Percentiles rank a stretch among this genome's conserved stretches.
These are phyloP conservation scores for Drosophila falleni DNA, from an alignment of 2,888 invertebrate genomes.

Conservation along the genomic window DNA sequence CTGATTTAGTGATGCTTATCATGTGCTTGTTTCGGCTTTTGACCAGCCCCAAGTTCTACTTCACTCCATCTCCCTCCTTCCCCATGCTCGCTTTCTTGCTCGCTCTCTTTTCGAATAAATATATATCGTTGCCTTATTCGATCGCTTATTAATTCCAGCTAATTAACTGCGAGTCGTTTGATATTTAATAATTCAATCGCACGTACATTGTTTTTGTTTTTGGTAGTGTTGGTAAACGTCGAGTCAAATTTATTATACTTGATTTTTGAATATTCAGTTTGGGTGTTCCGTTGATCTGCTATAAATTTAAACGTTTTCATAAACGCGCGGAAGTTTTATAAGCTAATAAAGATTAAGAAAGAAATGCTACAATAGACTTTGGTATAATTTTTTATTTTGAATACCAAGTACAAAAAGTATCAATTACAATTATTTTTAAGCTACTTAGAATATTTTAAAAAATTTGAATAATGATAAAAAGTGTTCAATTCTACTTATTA, in stretches of 20 bases:
- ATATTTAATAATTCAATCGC: conserved; percentile 59
- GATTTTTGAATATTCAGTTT: conserved; percentile 20
- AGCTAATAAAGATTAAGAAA: conserved; percentile 1
- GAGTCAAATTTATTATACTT: conserved; percentile 12
- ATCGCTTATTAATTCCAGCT: conserved; percentile 70
- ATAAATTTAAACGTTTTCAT: conserved; percentile 19
- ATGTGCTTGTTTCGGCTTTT: conserved; percentile 60
- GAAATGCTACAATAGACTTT: conserved; percentile 1
- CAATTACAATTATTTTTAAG: background rate
- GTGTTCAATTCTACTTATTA: too few species aligned
- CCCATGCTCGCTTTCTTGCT: conserved; percentile 4
- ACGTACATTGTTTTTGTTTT: conserved; percentile 7
- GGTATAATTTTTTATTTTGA: background rate
- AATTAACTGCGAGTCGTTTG: conserved; percentile 68
- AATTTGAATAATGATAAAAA: too few species aligned
- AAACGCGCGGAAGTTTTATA: conserved; percentile 12
- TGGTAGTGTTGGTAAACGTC: conserved; percentile 51
- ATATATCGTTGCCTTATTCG: conserved; percentile 34
- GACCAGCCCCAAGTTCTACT: conserved; percentile 47
- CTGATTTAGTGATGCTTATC: conserved; percentile 77
- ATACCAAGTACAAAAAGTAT: background rate
- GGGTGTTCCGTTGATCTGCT: conserved; percentile 17
- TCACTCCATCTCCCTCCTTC: conserved; percentile 21
- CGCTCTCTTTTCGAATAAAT: conserved; percentile 14
- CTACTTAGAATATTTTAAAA: too few species aligned